Percentiles rank a stretch among this genome's conserved stretches.
Conservation (phyloP, 2,888 invertebrate species). For the Lydus trimaculatus region DNA sequence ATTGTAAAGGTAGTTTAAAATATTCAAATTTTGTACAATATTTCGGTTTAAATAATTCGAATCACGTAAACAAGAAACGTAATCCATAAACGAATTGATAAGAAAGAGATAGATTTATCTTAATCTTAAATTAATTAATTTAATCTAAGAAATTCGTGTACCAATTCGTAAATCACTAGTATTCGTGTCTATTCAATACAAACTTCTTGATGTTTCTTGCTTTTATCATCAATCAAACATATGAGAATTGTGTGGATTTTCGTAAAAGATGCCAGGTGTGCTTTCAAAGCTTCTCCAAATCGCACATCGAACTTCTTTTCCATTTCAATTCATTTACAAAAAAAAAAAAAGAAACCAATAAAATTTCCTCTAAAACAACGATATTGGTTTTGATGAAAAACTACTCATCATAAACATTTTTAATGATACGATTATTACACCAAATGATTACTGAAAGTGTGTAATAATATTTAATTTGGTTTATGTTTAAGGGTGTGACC, state of each 20-base stretch:
- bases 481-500: not conserved
- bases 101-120: too few relatives aligned
- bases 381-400: not conserved
- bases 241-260: too few relatives aligned
- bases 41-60: too few relatives aligned
- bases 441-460: not conserved
- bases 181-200: too few relatives aligned
- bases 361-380: not conserved
- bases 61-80: too few relatives aligned
- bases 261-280: not conserved
- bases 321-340: not conserved
- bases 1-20: not conserved
- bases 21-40: not conserved
- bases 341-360: too few relatives aligned
- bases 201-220: not conserved
- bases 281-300: not conserved
- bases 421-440: not conserved
- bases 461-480: constrained; percentile 3
- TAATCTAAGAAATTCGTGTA: too few relatives aligned
- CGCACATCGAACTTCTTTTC: too few relatives aligned
- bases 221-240: not conserved
- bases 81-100: too few relatives aligned
- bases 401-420: not conserved
- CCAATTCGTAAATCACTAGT: too few relatives aligned
- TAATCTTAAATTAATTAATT: too few relatives aligned